These are phyloP conservation scores for Chromobotia macracanthus DNA, from an alignment of 2,797 vertebrate genomes.

Conservation along the genomic window DNA sequence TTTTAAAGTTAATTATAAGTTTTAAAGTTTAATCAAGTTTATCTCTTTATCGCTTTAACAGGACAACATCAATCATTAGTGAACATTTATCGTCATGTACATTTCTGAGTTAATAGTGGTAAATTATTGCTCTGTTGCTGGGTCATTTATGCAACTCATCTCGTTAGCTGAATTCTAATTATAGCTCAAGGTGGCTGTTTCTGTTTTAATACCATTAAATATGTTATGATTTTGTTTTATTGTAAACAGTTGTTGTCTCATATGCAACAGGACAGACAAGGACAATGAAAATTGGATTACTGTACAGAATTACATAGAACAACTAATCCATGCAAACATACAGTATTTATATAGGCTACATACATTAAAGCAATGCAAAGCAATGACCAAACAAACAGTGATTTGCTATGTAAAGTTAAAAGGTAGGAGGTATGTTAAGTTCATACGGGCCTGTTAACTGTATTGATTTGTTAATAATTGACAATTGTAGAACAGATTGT, in stretches of 20 bases:
- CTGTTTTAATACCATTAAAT: too few species aligned
- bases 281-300: too few species aligned
- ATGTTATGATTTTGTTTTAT: too few species aligned
- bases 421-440: neutral
- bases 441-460: neutral
- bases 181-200: neutral
- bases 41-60: neutral
- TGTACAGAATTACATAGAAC: neutral
- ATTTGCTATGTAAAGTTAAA: neutral
- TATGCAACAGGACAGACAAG: neutral
- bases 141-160: too few species aligned
- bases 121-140: neutral
- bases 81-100: neutral
- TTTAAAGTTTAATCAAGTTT: too few species aligned
- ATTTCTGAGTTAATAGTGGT: constrained; percentile 5
- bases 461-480: neutral
- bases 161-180: too few species aligned
- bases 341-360: neutral
- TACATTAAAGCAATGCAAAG: neutral
- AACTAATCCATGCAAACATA: too few species aligned
- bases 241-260: neutral
- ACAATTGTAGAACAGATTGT: neutral
- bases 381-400: neutral
- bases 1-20: neutral
- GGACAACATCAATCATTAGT: neutral